Percentiles rank a stretch among this genome's conserved stretches.
These are phyloP conservation scores for Corticium candelabrum DNA, from an alignment of 37 sponge, comb jelly and placozoan species.

Conservation along the genomic window DNA sequence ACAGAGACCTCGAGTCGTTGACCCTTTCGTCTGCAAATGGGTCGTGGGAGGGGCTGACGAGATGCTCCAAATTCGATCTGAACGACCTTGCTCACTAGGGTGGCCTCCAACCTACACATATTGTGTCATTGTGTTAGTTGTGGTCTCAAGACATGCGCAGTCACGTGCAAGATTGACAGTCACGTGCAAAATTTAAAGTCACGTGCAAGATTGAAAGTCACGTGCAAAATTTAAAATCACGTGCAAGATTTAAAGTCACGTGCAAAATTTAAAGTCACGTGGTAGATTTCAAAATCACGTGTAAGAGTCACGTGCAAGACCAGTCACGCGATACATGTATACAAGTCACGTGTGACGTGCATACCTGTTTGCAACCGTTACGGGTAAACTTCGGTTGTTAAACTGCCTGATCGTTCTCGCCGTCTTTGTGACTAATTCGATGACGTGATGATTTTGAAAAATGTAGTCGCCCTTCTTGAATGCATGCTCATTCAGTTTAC, in stretches of 20 bases:
- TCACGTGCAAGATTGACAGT: too few relatives aligned
- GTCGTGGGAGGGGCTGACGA: neutral
- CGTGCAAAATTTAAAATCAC: neutral
- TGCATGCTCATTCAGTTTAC: slow-evolving; percentile 1
- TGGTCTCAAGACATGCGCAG: too few relatives aligned
- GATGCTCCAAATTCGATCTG: slow-evolving; percentile 5
- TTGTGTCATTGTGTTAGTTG: too few relatives aligned
- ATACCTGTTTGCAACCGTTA: slow-evolving; percentile 25
- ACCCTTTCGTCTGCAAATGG: slow-evolving; percentile 19
- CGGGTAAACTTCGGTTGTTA: slow-evolving; percentile 14
- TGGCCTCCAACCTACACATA: slow-evolving; percentile 13
- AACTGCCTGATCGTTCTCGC: slow-evolving; percentile 37
- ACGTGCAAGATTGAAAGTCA: too few relatives aligned
- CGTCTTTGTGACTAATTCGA: slow-evolving; percentile 71
- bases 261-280: too few relatives aligned
- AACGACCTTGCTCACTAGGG: neutral
- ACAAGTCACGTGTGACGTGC: too few relatives aligned
- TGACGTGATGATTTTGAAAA: slow-evolving; percentile 32
- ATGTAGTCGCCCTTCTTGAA: slow-evolving; percentile 69
- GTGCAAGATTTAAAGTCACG: neutral
- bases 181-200: too few relatives aligned
- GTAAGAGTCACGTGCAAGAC: too few relatives aligned
- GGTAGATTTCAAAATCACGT: too few relatives aligned
- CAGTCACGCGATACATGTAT: too few relatives aligned
- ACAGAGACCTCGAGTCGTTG: slow-evolving; percentile 10